A percentile compares a stretch with the other conserved stretches of the same genome.
Evolutionary conservation across 2,113 vertebrate genomes (phyloP).

Genomic region (Pungitius pungitius): DNA sequence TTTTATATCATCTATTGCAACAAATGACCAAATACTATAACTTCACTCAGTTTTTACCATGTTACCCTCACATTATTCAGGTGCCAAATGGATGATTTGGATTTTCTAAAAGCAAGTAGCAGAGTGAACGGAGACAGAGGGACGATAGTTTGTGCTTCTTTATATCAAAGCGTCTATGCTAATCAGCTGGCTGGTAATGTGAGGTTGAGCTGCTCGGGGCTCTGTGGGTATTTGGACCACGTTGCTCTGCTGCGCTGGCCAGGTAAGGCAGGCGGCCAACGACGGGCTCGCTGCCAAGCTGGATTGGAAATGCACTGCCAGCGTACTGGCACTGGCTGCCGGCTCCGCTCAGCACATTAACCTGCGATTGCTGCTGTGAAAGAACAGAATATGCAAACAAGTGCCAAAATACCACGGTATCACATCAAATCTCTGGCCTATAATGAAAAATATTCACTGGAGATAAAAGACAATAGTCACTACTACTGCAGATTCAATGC

Average conservation of each 20-base stretch:
- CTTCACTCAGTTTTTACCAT: constrained; percentile 17
- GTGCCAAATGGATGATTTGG: constrained; percentile 51
- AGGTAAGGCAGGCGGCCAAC: constrained; percentile 61
- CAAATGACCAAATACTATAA: constrained; percentile 35
- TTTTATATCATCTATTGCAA: constrained; percentile 22
- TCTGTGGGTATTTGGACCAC: constrained; percentile 67
- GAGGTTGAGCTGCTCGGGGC: constrained; percentile 56
- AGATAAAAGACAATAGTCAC: not conserved
- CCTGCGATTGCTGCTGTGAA: constrained; percentile 48
- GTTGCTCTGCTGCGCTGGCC: constrained; percentile 46
- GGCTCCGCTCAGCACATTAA: constrained; percentile 50
- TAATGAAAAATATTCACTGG: constrained; percentile 9
- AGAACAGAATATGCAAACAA: constrained; percentile 24
- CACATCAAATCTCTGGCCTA: constrained; percentile 7
- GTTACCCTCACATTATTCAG: constrained; percentile 22
- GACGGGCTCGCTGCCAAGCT: constrained; percentile 43
- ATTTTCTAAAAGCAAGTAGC: constrained; percentile 39
- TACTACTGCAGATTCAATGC: not conserved
- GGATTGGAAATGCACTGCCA: constrained; percentile 39
- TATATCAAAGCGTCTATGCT: constrained; percentile 72
- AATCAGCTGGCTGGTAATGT: constrained; percentile 69
- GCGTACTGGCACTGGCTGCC: constrained; percentile 17
- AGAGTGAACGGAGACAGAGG: constrained; percentile 38
- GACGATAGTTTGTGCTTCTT: constrained; percentile 54
- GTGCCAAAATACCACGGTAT: constrained; percentile 20